Conservation (phyloP, 2,888 invertebrate genomes). For the Dendrolimus pini region DNA sequence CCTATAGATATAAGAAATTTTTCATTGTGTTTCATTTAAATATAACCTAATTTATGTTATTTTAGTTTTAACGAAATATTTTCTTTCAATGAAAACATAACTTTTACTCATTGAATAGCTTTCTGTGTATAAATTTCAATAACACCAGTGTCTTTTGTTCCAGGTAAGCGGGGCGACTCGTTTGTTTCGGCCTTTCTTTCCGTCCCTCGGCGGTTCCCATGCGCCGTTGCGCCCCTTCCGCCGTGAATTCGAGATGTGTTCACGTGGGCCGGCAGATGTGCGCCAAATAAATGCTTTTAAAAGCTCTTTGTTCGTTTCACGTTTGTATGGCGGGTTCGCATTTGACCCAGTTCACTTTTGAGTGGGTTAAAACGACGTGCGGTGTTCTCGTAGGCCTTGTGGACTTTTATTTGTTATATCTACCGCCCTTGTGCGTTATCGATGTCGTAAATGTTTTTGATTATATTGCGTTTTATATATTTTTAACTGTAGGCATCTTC, state of each 20-base stretch:
- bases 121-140: constrained; percentile 4
- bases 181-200: constrained; percentile 29
- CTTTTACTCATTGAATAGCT: no score
- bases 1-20: no score
- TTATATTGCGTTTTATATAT: no score
- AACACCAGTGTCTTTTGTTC: constrained; percentile 44
- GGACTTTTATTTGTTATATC: no score
- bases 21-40: no score
- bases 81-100: no score
- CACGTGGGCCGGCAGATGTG: constrained; percentile 19
- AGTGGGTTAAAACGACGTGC: background rate
- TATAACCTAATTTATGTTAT: no score
- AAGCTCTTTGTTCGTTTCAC: background rate
- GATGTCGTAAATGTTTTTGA: no score
- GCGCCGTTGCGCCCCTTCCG: constrained; percentile 9
- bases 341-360: background rate
- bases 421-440: no score
- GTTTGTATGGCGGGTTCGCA: background rate
- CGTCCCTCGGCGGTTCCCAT: constrained; percentile 11
- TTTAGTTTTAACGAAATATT: no score
- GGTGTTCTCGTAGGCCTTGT: no score
- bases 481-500: no score
- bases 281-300: constrained; percentile 5
- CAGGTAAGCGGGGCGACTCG: constrained; percentile 53
- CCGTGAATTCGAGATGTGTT: constrained; percentile 5